Conservation (phyloP, 2,888 invertebrate species). For the Ephialtes manifestator region DNA sequence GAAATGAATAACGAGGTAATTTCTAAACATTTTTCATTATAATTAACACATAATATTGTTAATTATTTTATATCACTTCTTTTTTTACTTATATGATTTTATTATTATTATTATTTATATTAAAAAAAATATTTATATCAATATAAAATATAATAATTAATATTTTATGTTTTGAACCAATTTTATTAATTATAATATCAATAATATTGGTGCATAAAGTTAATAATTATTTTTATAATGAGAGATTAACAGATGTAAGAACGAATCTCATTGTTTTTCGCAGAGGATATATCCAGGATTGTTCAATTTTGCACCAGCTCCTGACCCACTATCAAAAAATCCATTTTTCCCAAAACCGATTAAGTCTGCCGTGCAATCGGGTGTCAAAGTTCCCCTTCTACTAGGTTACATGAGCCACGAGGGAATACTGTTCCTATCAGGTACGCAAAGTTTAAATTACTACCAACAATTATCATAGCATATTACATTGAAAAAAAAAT, state of each 20-base stretch:
- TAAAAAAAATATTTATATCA: too few relatives aligned
- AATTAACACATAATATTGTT: neutral
- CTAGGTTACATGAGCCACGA: conserved; percentile 77
- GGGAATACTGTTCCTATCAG: conserved; percentile 61
- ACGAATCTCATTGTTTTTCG: neutral
- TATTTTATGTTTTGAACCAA: too few relatives aligned
- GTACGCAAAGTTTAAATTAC: conserved; percentile 16
- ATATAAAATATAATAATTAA: too few relatives aligned
- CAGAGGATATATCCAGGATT: conserved; percentile 47
- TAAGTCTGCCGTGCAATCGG: conserved; percentile 50
- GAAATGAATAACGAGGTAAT: conserved; percentile 66
- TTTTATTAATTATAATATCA: too few relatives aligned
- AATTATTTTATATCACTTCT: neutral
- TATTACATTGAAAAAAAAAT: too few relatives aligned
- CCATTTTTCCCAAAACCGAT: conserved; percentile 75
- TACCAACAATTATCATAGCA: neutral
- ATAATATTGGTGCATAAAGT: too few relatives aligned
- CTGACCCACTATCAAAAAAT: conserved; percentile 74
- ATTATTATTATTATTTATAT: too few relatives aligned
- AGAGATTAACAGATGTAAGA: neutral
- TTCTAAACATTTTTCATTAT: conserved; percentile 1
- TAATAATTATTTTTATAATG: too few relatives aligned
- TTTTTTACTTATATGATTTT: too few relatives aligned
- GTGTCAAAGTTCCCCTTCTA: conserved; percentile 77
- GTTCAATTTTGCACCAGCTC: conserved; percentile 71